These are phyloP conservation scores for Labeo catla DNA, from an alignment of 2,113 vertebrate genomes.

Conservation along the genomic window DNA sequence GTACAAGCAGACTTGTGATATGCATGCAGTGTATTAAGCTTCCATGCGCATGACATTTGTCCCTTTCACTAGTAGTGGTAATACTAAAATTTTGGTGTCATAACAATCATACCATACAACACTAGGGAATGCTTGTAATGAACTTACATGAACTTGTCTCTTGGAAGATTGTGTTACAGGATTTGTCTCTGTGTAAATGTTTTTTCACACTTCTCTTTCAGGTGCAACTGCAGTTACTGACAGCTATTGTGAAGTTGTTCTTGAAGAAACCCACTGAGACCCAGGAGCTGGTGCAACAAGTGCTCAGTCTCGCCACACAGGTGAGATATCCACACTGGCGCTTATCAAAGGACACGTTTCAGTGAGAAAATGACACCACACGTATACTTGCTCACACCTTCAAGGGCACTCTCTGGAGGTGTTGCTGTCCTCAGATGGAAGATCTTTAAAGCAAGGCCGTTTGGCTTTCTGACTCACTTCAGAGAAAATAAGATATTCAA, in stretches of 20 bases:
- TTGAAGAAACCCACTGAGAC: constrained; percentile 98
- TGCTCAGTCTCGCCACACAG: constrained; percentile 96
- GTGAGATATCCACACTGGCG: constrained; percentile 68
- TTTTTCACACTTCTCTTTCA: constrained; percentile 55
- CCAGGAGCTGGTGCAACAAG: constrained; percentile 96
- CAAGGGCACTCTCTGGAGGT: neutral
- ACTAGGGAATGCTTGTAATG: neutral
- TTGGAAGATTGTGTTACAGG: neutral
- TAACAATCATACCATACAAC: neutral
- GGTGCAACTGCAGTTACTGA: constrained; percentile 96
- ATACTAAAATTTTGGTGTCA: neutral
- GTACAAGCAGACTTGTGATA: neutral
- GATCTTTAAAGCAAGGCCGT: neutral
- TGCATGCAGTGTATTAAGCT: neutral
- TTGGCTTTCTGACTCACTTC: neutral
- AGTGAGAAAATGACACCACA: neutral
- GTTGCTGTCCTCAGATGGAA: neutral
- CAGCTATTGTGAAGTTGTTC: constrained; percentile 96
- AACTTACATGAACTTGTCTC: neutral
- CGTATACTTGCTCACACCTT: neutral
- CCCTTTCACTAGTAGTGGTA: neutral
- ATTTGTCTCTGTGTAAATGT: neutral
- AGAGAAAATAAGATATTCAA: neutral
- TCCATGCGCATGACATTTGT: neutral
- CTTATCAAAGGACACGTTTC: neutral